Evolutionary conservation across 2,113 vertebrate genomes (phyloP).

Genomic region (Myotis lucifugus): DNA sequence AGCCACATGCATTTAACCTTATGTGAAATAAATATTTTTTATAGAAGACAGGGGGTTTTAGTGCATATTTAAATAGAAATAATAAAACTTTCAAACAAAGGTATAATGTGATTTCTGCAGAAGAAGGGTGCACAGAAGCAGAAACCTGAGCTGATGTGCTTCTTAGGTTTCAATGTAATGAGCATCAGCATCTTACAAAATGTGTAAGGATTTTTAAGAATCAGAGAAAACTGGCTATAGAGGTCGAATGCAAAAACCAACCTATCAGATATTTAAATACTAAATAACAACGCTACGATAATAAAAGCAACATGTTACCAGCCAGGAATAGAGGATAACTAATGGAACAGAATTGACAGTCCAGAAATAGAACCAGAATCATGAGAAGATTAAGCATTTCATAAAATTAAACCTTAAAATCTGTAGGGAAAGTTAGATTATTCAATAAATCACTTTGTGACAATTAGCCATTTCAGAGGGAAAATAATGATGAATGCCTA

Average conservation of each 20-base stretch:
- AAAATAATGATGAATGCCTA: neutral
- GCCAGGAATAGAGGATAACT: neutral
- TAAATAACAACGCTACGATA: neutral
- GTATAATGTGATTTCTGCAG: neutral
- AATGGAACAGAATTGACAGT: neutral
- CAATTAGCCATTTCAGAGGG: neutral
- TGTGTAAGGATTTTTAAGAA: neutral
- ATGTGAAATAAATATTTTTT: neutral
- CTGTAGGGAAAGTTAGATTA: neutral
- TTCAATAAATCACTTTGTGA: conserved; percentile 37
- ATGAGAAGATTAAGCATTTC: neutral
- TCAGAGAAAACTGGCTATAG: neutral
- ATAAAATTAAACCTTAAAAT: neutral
- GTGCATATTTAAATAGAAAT: neutral
- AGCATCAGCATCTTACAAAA: neutral
- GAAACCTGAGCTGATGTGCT: neutral
- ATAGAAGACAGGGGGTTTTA: neutral
- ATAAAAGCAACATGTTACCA: neutral
- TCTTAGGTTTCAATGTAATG: neutral
- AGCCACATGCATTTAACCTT: neutral
- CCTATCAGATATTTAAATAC: neutral
- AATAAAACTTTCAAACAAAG: neutral
- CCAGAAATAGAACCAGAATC: neutral
- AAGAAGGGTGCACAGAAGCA: neutral
- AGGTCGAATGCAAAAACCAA: neutral